These are phyloP conservation scores for Pollenia labialis DNA, from an alignment of 2,888 invertebrate species.

Conservation along the genomic window DNA sequence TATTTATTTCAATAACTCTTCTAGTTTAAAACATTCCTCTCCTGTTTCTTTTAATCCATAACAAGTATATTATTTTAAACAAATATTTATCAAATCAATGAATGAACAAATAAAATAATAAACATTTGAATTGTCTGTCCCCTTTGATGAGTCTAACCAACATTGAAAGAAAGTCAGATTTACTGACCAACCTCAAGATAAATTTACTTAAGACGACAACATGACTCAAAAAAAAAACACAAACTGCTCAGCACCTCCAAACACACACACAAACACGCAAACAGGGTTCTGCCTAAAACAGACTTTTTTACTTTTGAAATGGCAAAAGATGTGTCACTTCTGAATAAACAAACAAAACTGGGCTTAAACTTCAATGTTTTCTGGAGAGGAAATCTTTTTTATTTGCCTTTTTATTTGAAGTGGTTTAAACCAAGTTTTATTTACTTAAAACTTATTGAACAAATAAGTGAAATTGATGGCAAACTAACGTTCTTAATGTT, in stretches of 20 bases:
- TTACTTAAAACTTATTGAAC: constrained; percentile 65
- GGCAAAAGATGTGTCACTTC: constrained; percentile 59
- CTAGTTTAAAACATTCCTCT: not conserved
- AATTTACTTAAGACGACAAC: constrained; percentile 76
- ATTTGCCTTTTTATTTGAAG: constrained; percentile 22
- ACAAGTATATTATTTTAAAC: constrained; percentile 64
- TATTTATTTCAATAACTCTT: not conserved
- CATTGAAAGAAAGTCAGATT: constrained; percentile 40
- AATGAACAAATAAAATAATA: constrained; percentile 52
- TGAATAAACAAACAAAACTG: constrained; percentile 48
- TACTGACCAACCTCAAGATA: constrained; percentile 81
- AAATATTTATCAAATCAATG: constrained; percentile 58
- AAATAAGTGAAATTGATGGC: constrained; percentile 49
- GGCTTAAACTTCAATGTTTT: constrained; percentile 13
- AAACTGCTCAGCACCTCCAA: constrained; percentile 43
- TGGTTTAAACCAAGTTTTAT: constrained; percentile 53
- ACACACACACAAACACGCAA: constrained; percentile 3
- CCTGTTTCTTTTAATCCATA: constrained; percentile 24
- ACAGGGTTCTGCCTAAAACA: not conserved
- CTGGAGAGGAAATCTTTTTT: constrained; percentile 11
- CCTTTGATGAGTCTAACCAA: not conserved
- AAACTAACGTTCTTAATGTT: constrained; percentile 6
- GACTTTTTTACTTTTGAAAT: not conserved
- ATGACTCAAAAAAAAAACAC: constrained; percentile 48
- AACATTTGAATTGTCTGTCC: constrained; percentile 14